phyloP scores from a whole-genome alignment of 2,113 vertebrate species.

The Macaca mulatta region DNA sequence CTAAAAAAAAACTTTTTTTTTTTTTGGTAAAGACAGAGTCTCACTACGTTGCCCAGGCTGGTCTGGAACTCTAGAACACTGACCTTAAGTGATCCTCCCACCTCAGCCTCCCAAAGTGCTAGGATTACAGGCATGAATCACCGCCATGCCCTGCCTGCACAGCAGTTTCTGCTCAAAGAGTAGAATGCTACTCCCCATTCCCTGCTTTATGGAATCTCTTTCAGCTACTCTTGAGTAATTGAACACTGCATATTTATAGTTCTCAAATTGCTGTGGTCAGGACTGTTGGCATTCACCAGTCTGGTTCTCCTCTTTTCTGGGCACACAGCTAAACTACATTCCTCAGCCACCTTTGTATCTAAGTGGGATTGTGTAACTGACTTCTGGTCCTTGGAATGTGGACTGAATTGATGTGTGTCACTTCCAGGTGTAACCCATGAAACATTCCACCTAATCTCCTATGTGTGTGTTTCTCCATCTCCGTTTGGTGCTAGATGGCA shows the following conservation, averaged over 20 bases:
- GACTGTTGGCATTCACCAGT: background rate
- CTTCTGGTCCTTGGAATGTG: background rate
- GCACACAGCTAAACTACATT: background rate
- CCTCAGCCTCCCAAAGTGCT: no score
- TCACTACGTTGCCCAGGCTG: no score
- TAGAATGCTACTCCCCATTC: background rate
- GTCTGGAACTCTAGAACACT: no score
- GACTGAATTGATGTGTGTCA: background rate
- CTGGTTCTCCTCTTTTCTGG: background rate
- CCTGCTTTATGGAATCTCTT: background rate
- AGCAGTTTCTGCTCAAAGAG: conserved; percentile 14
- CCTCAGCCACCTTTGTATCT: background rate
- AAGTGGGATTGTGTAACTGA: background rate
- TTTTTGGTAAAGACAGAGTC: no score
- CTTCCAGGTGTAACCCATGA: background rate
- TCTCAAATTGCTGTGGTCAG: background rate
- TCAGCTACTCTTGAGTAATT: background rate
- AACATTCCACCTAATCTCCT: background rate
- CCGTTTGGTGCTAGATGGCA: background rate
- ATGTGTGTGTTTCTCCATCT: background rate
- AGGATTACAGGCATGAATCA: no score
- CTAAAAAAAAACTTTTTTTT: no score
- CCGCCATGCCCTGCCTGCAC: background rate
- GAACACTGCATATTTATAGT: background rate
- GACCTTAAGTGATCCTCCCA: no score